A percentile compares a stretch with the other conserved stretches of the same genome.
Conservation (phyloP, 2,888 invertebrate genomes). For the Epistrophe grossulariae region DNA sequence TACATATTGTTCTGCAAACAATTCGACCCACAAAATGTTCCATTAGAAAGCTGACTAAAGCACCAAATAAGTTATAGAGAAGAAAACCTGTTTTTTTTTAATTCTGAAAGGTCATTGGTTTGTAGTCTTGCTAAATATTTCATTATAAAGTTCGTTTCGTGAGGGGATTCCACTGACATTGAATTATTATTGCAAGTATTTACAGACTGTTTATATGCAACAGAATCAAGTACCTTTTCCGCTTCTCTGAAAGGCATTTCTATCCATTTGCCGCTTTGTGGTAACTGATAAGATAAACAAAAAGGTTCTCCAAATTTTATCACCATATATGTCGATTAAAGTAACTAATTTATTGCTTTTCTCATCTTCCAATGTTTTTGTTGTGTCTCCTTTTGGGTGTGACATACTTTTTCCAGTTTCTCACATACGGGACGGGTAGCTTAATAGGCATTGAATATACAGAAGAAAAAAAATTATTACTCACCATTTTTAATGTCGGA, state of each 20-base stretch:
- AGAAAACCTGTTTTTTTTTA: not conserved
- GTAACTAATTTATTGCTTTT: not conserved
- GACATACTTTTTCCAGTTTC: constrained; percentile 74
- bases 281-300: constrained; percentile 61
- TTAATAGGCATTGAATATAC: constrained; percentile 20
- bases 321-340: constrained; percentile 40
- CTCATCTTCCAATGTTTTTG: constrained; percentile 61
- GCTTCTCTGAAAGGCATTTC: not conserved
- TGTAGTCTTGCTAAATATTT: not conserved
- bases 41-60: not conserved
- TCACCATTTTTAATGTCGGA: constrained; percentile 74
- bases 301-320: constrained; percentile 16
- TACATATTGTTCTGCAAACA: too few species aligned
- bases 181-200: not conserved
- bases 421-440: constrained; percentile 16
- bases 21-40: not conserved
- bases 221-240: not conserved
- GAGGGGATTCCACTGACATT: not conserved
- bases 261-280: not conserved
- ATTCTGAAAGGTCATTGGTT: not conserved
- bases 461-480: constrained; percentile 66
- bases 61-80: not conserved
- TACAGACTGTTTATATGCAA: not conserved
- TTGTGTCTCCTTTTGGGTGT: constrained; percentile 75
- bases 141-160: not conserved